Evolutionary conservation across 2,888 invertebrate species (phyloP), one percentile per base, ranked within the genome.

Genomic region (Dolichopus griseipennis): DNA sequence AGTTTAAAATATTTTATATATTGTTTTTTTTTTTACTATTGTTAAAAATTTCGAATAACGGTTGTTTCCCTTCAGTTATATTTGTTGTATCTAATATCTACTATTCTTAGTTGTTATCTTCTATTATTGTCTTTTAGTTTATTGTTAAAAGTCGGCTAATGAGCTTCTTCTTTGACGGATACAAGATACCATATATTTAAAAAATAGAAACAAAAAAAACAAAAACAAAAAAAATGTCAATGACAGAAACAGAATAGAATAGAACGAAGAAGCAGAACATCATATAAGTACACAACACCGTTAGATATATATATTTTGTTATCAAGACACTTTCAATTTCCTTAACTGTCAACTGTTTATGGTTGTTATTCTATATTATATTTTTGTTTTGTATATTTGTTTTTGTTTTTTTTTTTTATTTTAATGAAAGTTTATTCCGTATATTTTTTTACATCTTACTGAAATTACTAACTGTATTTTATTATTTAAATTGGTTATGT

Each of bases 271-370:
- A 27, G 2, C 27, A 27, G 2, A 27, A 27, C 27, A 27, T 41
- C 15, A 15, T 41, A 15, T 41, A n/a, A n/a, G n/a, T n/a, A n/a
- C n/a, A 41, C 41, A 41, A 41, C 41, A 41, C 9, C 41, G 12
- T 41, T 9, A 41, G 41, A 41, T 12, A 15, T 9, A 12, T 7
- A 41, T 41, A 41, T 27, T 41, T 41, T 66, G 27, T 65, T 63
- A 68, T 33, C 18, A 33, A 64, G 66, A 64, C 68, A 68, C 64
- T 34, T 68, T 68, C 66, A 66, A 68, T 68, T 68, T 66, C 68
- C 65, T 66, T 68, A 10, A 27, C 22, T 63, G 27, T 63, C 63
- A 27, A 21, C 61, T 52, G 27, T 27, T 27, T 27, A 27, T 27
- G 27, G 2, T 27, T 27, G 27, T 27, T 27, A 15, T 12, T 12